Evolutionary conservation across 1,140 invertebrate species (phyloP), one percentile per base, ranked within the genome.

Genomic region (Brachionus rotundiformis): DNA sequence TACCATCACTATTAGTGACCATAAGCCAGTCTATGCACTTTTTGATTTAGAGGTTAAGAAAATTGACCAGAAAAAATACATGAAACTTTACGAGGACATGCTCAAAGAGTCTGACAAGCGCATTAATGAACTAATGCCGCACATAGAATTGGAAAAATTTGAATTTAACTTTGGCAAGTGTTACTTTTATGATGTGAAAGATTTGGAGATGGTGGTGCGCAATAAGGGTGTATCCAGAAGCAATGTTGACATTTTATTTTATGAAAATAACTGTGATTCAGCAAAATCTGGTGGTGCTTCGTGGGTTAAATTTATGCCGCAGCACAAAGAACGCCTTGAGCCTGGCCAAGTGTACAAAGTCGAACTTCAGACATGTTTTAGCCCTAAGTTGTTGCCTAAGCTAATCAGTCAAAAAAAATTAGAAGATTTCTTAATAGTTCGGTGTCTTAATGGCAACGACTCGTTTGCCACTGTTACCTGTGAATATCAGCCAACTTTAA

Each of bases 1-100:
- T 19, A 68, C 54, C 11, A 33, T 81, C 8, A 81, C 61, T 27
- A 47, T 81, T 8, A 47, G 39, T 44, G 79, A 81, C 36, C 79
- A 81, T 54, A 81, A 81, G 31, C 79, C 79, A 33, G 79, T 81
- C 7, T 81, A 47, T 36, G 79, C 79, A 1, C 19, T 81, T 2
- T 71, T 81, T n/a, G 19, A 63, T 59, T 19, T 63, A 23, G 29
- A 79, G 11, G 59, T 79, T n/a, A 79, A 79, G 59, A 63, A 79
- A 79, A 79, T 79, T 10, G 76, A 79, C 47, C 11, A 59, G 33
- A 63, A 54, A 54, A 79, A 79, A 59, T 79, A 59, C 25, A 29
- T 19, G 16, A 79, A 59, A 33, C 33, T 79, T 2, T 59, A 54
- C n/a, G 47, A 79, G 19, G 36, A 79, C 31, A 19, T 79, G 31